Evolutionary conservation across 1,140 invertebrate genomes (phyloP), one percentile per base, ranked within the genome.

Genomic region (Heliothis virescens): DNA sequence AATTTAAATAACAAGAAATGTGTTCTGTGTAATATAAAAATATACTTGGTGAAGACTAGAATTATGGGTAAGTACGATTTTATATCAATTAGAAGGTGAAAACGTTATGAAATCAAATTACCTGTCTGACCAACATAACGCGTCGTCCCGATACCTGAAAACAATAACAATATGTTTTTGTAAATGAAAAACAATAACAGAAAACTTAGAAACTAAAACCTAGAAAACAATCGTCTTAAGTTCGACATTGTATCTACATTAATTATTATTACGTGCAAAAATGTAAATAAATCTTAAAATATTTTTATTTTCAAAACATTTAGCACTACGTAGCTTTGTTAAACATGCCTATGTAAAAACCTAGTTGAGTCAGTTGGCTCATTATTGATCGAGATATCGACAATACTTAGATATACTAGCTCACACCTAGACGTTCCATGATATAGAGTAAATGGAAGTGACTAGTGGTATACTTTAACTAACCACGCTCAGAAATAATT

Each of bases 111-210:
- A 76, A 74, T 55, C 26, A 82, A 83, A 95, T 96, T 95, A 97
- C 97, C 97, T 96, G 89, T 97, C 97, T 67, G 96, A 96, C 97
- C 97, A 97, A 90, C 97, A 97, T 18, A 97, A 93, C n/a, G 96
- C 96, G 79, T 97, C 97, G 81, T 97, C 97, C 73, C 97, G 96
- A 91, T 97, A 97, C 94, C 97, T 97, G 95, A 78, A 96, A 97
- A 88, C 84, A 86, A 82, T 80, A 84, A 89, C 65, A 81, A 79
- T 34, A 73, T 21, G 75, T 67, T 2, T 15, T 53, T 53, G 21
- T 62, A 26, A 75, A 79, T 48, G 15, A 9, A 52, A 53, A 73
- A 63, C 21, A 29, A 47, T 16, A 13, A n/a, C 21, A 26, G 1
- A 26, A 13, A 16, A 60, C 11, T 67, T 48, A 15, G 15, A 48